Conservation (phyloP, 2,888 invertebrate genomes). For the Dasysyrphus tricinctus region DNA sequence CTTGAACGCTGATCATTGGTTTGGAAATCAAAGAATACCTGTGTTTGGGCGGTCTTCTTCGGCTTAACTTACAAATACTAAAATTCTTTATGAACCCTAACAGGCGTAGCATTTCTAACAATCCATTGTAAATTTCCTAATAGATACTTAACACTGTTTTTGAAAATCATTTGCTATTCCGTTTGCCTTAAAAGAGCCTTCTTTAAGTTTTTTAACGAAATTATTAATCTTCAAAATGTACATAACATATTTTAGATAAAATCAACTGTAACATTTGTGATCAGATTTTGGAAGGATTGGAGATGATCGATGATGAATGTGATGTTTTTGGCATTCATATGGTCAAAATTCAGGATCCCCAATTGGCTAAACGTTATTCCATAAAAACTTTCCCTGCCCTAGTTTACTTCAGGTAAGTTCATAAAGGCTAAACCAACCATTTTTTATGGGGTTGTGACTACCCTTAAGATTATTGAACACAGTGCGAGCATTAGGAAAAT, state of each 20-base stretch:
- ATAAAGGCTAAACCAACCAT: too few relatives aligned
- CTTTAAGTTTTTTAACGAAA: background rate
- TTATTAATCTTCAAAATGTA: constrained; percentile 15
- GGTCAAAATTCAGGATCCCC: constrained; percentile 96
- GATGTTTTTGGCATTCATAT: constrained; percentile 96
- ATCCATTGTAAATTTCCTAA: constrained; percentile 44
- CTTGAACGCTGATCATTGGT: constrained; percentile 52
- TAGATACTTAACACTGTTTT: constrained; percentile 17
- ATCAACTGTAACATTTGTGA: constrained; percentile 96
- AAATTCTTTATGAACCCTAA: constrained; percentile 43
- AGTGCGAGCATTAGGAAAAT: too few relatives aligned
- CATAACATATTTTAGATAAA: constrained; percentile 87
- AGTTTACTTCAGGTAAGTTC: constrained; percentile 91
- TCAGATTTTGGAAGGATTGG: constrained; percentile 93
- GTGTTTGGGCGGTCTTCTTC: constrained; percentile 73
- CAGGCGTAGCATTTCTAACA: constrained; percentile 45
- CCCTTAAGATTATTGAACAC: too few relatives aligned
- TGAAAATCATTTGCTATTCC: constrained; percentile 29
- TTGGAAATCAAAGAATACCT: constrained; percentile 66
- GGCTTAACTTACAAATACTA: constrained; percentile 37
- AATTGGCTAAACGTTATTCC: constrained; percentile 95
- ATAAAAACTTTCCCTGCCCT: constrained; percentile 97
- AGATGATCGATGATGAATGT: constrained; percentile 95
- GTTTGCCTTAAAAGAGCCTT: constrained; percentile 22
- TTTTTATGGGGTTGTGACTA: too few relatives aligned